phyloP scores from a whole-genome alignment of 2,888 invertebrate species.

The Pseudanteris insignis region DNA sequence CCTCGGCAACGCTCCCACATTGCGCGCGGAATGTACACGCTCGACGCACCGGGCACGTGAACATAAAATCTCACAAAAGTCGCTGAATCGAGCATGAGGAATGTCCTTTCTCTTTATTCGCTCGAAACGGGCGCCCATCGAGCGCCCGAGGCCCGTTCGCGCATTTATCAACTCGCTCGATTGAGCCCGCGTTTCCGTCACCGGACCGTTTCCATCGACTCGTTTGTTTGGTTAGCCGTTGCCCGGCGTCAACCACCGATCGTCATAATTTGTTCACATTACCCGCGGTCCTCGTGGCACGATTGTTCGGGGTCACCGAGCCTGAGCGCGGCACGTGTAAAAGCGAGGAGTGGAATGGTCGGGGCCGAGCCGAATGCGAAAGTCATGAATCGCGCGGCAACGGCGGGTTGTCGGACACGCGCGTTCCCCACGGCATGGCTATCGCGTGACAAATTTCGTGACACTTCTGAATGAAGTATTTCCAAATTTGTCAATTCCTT shows the following conservation, averaged over 20 bases:
- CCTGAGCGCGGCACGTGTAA: too few relatives aligned
- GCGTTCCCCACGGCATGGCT: too few relatives aligned
- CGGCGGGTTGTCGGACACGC: too few relatives aligned
- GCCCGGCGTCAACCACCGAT: conserved; percentile 9
- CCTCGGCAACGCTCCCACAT: conserved; percentile 41
- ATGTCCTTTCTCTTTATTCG: conserved; percentile 42
- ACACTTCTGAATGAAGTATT: too few relatives aligned
- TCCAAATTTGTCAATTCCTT: too few relatives aligned
- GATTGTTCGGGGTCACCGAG: too few relatives aligned
- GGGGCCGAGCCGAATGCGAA: too few relatives aligned
- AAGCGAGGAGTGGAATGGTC: too few relatives aligned
- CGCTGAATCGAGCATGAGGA: conserved; percentile 36
- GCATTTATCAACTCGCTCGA: too few relatives aligned
- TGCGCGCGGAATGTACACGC: conserved; percentile 24
- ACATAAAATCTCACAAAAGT: conserved; percentile 37
- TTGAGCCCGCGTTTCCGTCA: background rate
- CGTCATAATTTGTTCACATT: conserved; percentile 15
- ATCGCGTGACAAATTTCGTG: too few relatives aligned
- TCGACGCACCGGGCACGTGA: conserved; percentile 35
- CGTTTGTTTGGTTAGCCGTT: conserved; percentile 20
- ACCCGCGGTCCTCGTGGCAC: too few relatives aligned
- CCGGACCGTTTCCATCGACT: background rate
- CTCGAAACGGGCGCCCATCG: conserved; percentile 32
- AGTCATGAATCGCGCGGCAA: too few relatives aligned
- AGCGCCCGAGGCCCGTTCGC: conserved; percentile 6